phyloP scores from a whole-genome alignment of 2,113 vertebrate species.

The Theristicus caerulescens region DNA sequence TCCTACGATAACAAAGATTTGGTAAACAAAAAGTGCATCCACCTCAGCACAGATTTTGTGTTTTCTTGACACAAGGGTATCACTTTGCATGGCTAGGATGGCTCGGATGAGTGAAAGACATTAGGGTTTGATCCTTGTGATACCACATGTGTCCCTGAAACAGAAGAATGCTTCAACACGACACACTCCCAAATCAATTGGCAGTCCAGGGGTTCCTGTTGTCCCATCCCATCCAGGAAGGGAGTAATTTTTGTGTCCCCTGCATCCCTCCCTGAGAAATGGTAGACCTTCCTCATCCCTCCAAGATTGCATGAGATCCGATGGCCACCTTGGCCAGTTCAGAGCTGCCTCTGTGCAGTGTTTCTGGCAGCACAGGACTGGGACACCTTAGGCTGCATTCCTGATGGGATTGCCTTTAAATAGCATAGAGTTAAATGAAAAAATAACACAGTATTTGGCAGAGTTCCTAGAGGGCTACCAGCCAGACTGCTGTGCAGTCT shows the following conservation, averaged over 20 bases:
- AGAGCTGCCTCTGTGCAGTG: neutral
- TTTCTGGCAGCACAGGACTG: neutral
- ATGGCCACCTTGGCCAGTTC: neutral
- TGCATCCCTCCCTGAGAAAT: neutral
- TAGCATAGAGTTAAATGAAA: neutral
- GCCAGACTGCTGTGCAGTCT: neutral
- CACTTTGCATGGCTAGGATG: fast-evolving
- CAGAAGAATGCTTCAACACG: neutral
- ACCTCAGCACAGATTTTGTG: neutral
- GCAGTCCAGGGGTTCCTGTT: neutral
- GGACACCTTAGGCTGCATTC: neutral
- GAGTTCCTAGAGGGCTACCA: neutral
- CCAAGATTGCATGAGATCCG: neutral
- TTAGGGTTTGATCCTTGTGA: neutral
- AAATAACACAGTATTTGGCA: neutral
- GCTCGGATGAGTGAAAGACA: neutral
- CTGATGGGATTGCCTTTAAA: neutral
- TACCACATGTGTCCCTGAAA: neutral
- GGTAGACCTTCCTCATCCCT: neutral
- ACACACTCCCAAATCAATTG: neutral
- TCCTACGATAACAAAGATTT: neutral
- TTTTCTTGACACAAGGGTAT: fast-evolving
- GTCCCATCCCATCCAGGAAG: neutral
- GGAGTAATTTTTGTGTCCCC: neutral
- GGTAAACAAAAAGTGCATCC: neutral